phyloP scores from a whole-genome alignment of 2,888 invertebrate genomes.

The Pardosa pseudoannulata region DNA sequence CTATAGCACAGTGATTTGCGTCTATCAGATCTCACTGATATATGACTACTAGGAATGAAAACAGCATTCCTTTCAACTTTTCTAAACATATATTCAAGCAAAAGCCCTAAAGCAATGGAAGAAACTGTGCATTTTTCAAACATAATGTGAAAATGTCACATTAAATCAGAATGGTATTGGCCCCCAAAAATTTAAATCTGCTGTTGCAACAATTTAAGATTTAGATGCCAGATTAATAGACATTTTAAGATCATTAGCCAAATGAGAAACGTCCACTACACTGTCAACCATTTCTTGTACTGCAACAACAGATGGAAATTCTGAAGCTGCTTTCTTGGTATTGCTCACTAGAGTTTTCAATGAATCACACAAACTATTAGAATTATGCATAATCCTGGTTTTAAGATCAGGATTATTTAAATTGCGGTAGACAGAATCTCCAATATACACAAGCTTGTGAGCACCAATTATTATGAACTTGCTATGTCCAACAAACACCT shows the following conservation, averaged over 20 bases:
- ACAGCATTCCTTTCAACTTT: conserved; percentile 28
- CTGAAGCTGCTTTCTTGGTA: conserved; percentile 92
- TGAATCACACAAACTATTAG: conserved; percentile 88
- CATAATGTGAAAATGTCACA: conserved; percentile 15
- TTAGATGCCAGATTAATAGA: conserved; percentile 53
- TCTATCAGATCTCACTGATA: conserved; percentile 30
- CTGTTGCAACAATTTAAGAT: conserved; percentile 32
- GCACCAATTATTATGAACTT: conserved; percentile 96
- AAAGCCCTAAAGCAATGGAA: conserved; percentile 33
- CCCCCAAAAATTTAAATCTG: conserved; percentile 57
- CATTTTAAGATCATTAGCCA: conserved; percentile 71
- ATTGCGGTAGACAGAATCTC: conserved; percentile 93
- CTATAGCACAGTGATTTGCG: conserved; percentile 56
- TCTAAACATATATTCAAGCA: conserved; percentile 32
- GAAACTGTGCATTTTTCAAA: conserved; percentile 39
- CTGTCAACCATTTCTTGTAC: conserved; percentile 96
- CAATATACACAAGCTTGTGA: conserved; percentile 94
- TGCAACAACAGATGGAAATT: conserved; percentile 92
- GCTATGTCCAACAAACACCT: conserved; percentile 92
- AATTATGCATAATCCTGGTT: conserved; percentile 83
- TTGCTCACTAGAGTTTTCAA: conserved; percentile 89
- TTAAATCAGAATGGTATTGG: conserved; percentile 26
- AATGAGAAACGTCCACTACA: conserved; percentile 86
- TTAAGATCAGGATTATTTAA: conserved; percentile 71
- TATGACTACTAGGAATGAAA: conserved; percentile 47